Evolutionary conservation across 2,113 vertebrate species (phyloP), one percentile per base, ranked within the genome.

Genomic region (Hemibagrus wyckioides): DNA sequence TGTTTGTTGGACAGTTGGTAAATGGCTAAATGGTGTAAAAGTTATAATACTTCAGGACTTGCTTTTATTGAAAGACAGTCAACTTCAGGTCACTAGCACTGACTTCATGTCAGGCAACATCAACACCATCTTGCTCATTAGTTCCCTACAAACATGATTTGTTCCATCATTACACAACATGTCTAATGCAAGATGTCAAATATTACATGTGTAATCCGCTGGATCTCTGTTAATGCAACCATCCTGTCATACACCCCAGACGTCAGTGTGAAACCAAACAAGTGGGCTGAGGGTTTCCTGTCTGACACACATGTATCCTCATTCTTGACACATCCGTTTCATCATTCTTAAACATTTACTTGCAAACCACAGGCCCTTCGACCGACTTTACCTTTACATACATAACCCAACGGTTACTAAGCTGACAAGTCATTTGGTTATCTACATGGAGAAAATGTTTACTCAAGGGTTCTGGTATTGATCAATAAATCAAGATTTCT

Each of bases 201-300:
- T 33, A 23, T 36, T 21, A 56, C 19, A 67, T 80, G 2, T 86
- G 33, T 33, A 30, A 23, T 52, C 30, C 57, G 28, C 36, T 48
- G 6, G 65, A 5, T 7, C 67, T 44, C 10, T 19, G 11, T 56
- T 30, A 52, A 59, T 79, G 39, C 23, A 76, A 30, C 7, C 44
- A 28, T 39, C 15, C 2, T 13, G 52, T 71, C 41, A 63, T 36
- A 57, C 9, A 1, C 25, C 11, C 33, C 8, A 83, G 71, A 87
- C 36, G 9, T 83, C 54, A 36, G 61, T 13, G 25, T 80, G 48
- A 89, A 89, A 76, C 44, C 82, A 54, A n/a, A n/a, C n/a, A 9
- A 48, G 57, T 87, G 77, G 86, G 57, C 81, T 83, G 86, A 87
- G 54, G 86, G 17, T 90, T 88, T 90, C 89, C 84, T 90, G 80